Evolutionary conservation across 2,888 invertebrate species (phyloP).

Genomic region (Timandra comae): DNA sequence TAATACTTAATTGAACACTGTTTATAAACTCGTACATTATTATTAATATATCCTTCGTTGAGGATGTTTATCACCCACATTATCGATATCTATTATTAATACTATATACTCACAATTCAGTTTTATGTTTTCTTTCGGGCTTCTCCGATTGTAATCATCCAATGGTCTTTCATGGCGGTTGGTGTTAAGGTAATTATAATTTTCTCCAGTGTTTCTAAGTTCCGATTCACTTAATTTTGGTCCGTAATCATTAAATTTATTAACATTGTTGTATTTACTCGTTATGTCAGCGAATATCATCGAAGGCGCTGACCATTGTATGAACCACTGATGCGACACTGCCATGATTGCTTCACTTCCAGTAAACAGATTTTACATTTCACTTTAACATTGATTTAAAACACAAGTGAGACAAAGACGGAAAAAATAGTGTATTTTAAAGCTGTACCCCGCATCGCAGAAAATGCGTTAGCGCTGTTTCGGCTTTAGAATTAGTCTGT

Average conservation of each 20-base stretch:
- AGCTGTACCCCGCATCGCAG: slow-evolving; percentile 31
- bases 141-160: no score
- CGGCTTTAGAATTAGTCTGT: slow-evolving; percentile 40
- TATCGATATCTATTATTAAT: no score
- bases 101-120: no score
- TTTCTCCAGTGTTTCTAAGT: slow-evolving; percentile 17
- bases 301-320: slow-evolving; percentile 65
- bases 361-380: slow-evolving; percentile 18
- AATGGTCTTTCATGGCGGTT: slow-evolving; percentile 10
- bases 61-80: no score
- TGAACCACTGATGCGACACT: slow-evolving; percentile 70
- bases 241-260: slow-evolving; percentile 35
- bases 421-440: slow-evolving; percentile 17
- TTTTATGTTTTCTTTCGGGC: no score
- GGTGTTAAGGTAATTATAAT: slow-evolving; percentile 13
- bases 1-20: no score
- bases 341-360: slow-evolving; percentile 45
- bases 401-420: slow-evolving; percentile 25
- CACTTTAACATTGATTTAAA: slow-evolving; percentile 22
- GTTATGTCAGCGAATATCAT: slow-evolving; percentile 51
- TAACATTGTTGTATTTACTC: slow-evolving; percentile 44
- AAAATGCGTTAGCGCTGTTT: slow-evolving; percentile 45
- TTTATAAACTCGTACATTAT: no score
- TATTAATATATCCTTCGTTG: no score
- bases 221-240: slow-evolving; percentile 24